Conservation (phyloP, 1,140 invertebrate genomes). For the Sweltsa coloradensis region DNA sequence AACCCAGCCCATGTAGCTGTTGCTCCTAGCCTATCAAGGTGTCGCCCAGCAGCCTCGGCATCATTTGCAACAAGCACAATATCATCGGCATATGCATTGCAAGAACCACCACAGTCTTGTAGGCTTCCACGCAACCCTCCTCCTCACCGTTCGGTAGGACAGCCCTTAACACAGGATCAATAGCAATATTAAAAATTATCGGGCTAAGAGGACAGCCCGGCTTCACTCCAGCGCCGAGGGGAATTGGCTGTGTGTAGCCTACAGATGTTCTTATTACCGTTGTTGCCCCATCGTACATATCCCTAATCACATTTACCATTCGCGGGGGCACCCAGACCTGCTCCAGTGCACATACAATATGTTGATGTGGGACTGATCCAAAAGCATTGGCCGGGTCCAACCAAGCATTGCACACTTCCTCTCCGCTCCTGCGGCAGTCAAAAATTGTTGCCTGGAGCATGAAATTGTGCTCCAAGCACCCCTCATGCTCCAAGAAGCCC, state of each 20-base stretch:
- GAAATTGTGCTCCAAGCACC: constrained; percentile 28
- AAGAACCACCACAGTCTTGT: too few relatives aligned
- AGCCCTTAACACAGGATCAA: too few relatives aligned
- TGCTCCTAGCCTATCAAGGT: too few relatives aligned
- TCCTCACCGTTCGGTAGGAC: too few relatives aligned
- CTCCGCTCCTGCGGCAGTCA: constrained; percentile 12
- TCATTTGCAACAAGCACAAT: too few relatives aligned
- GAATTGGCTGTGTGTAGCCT: constrained; percentile 20
- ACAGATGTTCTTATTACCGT: constrained; percentile 11
- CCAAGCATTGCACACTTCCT: constrained; percentile 4
- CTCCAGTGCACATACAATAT: constrained; percentile 6
- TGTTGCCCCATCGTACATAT: constrained; percentile 15
- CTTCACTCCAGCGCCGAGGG: too few relatives aligned
- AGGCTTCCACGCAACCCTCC: too few relatives aligned
- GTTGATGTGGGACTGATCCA: constrained; percentile 5
- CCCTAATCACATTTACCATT: constrained; percentile 15
- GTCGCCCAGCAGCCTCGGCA: too few relatives aligned
- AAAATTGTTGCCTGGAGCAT: constrained; percentile 20
- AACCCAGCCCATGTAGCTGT: too few relatives aligned
- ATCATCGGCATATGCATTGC: too few relatives aligned
- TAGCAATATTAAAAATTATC: too few relatives aligned
- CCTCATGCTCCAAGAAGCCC: constrained; percentile 25
- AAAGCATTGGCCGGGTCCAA: constrained; percentile 5
- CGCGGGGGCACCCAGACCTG: constrained; percentile 4
- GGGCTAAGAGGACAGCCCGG: too few relatives aligned